A percentile compares a stretch with the other conserved stretches of the same genome.
Evolutionary conservation across 2,888 invertebrate species (phyloP).

Genomic region (Allolobophora icterica): DNA sequence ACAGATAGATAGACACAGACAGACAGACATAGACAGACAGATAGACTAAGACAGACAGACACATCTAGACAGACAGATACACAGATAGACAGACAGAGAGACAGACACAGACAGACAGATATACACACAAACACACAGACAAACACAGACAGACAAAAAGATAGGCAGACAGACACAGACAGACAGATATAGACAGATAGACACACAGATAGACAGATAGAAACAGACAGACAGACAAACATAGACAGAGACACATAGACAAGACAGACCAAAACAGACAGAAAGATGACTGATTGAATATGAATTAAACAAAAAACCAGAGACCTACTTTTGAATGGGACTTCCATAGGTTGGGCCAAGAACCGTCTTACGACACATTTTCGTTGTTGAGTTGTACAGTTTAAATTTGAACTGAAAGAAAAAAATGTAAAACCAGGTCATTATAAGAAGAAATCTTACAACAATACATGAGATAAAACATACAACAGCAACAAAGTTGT

Average conservation of each 20-base stretch:
- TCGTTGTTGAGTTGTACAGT: conserved; percentile 72
- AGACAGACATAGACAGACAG: neutral
- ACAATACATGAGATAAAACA: too few relatives aligned
- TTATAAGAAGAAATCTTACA: too few relatives aligned
- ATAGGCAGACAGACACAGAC: neutral
- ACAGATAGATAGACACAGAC: neutral
- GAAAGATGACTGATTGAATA: conserved; percentile 44
- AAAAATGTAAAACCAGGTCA: conserved; percentile 55
- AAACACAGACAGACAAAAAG: neutral
- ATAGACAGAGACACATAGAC: too few relatives aligned
- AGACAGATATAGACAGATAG: neutral
- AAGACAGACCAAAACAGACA: too few relatives aligned
- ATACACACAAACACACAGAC: neutral
- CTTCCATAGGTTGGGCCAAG: conserved; percentile 76
- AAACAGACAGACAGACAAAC: neutral
- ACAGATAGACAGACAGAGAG: neutral
- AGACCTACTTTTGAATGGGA: conserved; percentile 67
- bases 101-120: neutral
- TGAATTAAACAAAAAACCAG: conserved; percentile 53
- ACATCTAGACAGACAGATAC: neutral
- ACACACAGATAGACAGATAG: neutral
- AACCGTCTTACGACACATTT: conserved; percentile 73
- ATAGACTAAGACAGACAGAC: neutral
- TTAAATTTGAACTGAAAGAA: conserved; percentile 74
- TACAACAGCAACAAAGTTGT: neutral